Evolutionary conservation across 2,797 vertebrate genomes (phyloP).

Genomic region (Pelochelys cantorii): DNA sequence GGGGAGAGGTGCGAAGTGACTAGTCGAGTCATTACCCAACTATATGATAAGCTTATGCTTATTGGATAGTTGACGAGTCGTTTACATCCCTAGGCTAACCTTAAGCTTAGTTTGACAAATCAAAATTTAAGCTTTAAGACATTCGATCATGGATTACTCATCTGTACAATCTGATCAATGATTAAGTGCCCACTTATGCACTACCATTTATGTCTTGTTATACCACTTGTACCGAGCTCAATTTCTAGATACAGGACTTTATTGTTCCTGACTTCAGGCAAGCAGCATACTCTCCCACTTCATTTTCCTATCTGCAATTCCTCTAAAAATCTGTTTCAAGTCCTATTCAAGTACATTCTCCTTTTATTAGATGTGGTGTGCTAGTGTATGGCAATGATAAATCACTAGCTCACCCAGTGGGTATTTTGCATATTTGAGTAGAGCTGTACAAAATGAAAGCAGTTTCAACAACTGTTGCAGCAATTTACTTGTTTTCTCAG

Average conservation of each 20-base stretch:
- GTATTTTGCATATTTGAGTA: conserved; percentile 41
- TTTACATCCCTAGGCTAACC: too few species aligned
- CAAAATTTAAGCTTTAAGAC: not conserved
- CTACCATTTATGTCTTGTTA: not conserved
- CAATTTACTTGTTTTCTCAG: conserved; percentile 50
- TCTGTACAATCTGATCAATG: conserved; percentile 10
- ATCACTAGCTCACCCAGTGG: conserved; percentile 43
- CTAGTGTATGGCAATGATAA: conserved; percentile 50
- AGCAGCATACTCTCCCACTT: conserved; percentile 31
- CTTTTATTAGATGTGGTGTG: conserved; percentile 26
- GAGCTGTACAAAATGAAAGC: conserved; percentile 9
- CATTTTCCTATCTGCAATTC: conserved; percentile 41
- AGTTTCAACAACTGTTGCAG: conserved; percentile 22
- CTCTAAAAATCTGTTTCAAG: conserved; percentile 23
- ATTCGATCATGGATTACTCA: conserved; percentile 2
- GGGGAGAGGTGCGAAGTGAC: too few species aligned
- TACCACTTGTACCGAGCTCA: conserved; percentile 35
- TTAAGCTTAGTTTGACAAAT: too few species aligned
- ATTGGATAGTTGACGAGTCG: too few species aligned
- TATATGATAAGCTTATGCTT: too few species aligned
- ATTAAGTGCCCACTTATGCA: conserved; percentile 13
- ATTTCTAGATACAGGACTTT: not conserved
- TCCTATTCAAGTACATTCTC: conserved; percentile 27
- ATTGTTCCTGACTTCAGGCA: conserved; percentile 39
- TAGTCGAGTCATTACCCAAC: too few species aligned